Evolutionary conservation across 2,797 vertebrate genomes (phyloP), one percentile per base, ranked within the genome.

Genomic region (Gastrophryne carolinensis): DNA sequence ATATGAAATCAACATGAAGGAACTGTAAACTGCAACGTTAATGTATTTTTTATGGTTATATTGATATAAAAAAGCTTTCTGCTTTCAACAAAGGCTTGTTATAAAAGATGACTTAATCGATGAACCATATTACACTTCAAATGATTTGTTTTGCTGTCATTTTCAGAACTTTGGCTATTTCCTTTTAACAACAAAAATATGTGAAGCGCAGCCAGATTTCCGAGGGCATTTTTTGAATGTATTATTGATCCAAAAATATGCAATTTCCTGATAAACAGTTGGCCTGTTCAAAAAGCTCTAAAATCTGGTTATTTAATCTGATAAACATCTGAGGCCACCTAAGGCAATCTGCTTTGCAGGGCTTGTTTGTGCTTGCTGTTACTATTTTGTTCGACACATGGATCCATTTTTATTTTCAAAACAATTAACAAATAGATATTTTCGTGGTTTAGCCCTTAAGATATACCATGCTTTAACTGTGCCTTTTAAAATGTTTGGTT

Each of bases 171-270:
- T 53, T 53, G 34, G 8, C n/a, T 8, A 37, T 52, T 37, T 67
- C 21, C 21, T 53, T 35, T 23, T 52, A 50, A n/a, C 30, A 50
- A 23, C 12, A 50, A 26, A 49, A 24, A 53, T 37, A 67, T 67
- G 15, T 53, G 49, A 67, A 37, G 64, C 10, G 4, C 35, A 32
- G 44, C 44, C 62, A 65, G n/a, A 32, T 65, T 32, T 67, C 64
- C 11, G 47, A 53, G 49, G 49, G 41, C 7, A 50, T 34, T 53
- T 66, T 52, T 66, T 32, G 8, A 12, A 37, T 11, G 3, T 52
- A 4, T 67, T 53, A 67, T 53, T 53, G 64, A 53, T 53, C 21
- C 11, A 11, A 67, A 47, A 67, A 66, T 66, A 29, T 66, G 63
- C 47, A 66, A 15, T 21, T 35, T 13, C 5, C 19, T 66, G 47